Percentiles rank a stretch among this genome's conserved stretches.
These are phyloP conservation scores for Cantharis rustica DNA, from an alignment of 2,888 invertebrate species.

Conservation along the genomic window DNA sequence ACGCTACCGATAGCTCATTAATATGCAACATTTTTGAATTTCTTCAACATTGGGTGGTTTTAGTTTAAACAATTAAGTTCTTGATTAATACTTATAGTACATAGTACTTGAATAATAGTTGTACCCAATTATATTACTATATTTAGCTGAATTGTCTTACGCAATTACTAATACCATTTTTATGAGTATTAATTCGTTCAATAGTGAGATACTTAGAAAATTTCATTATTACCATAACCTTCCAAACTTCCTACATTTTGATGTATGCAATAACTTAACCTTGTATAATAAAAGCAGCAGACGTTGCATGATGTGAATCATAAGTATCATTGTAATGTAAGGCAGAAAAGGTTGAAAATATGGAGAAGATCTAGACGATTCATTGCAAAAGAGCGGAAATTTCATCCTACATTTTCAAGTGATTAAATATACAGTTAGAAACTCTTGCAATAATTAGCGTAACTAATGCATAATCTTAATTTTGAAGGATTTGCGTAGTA, in stretches of 20 bases:
- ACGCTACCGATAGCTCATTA: no score
- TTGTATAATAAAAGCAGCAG: slow-evolving; percentile 16
- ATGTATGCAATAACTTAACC: slow-evolving; percentile 3
- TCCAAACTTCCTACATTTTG: slow-evolving; percentile 18
- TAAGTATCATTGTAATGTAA: slow-evolving; percentile 12
- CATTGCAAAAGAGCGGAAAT: slow-evolving; percentile 21
- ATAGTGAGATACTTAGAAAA: not conserved
- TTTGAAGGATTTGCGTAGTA: slow-evolving; percentile 1
- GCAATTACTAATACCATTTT: not conserved
- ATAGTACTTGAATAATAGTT: no score
- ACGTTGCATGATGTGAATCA: slow-evolving; percentile 25
- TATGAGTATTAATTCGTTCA: not conserved
- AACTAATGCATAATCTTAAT: not conserved
- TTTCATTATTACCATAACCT: slow-evolving; percentile 17
- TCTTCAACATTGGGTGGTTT: no score
- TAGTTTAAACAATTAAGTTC: no score
- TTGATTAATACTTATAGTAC: no score
- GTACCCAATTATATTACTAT: not conserved
- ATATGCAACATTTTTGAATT: no score
- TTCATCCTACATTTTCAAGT: slow-evolving; percentile 24
- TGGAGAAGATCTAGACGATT: slow-evolving; percentile 20
- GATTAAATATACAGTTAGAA: slow-evolving; percentile 9
- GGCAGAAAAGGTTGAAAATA: slow-evolving; percentile 26
- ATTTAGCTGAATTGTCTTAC: not conserved
- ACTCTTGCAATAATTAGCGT: not conserved